A percentile compares a stretch with the other conserved stretches of the same genome.
phyloP scores from a whole-genome alignment of 2,797 vertebrate species.

The Adrianichthys oophorus region DNA sequence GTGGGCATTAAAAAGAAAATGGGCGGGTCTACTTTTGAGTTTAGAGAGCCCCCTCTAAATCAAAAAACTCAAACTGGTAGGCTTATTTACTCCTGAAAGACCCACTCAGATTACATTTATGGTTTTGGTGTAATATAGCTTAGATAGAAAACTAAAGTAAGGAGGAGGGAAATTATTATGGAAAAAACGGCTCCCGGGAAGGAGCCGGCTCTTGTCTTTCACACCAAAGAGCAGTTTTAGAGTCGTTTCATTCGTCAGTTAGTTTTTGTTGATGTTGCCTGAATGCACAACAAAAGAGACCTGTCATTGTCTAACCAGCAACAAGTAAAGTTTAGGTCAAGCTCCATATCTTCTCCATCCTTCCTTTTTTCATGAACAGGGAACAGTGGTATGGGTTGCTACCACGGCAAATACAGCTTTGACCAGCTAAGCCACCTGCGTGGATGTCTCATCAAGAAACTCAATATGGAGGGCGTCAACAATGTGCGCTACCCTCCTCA shows the following conservation, averaged over 20 bases:
- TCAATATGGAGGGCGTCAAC: slow-evolving; percentile 82
- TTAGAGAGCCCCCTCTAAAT: slow-evolving; percentile 1
- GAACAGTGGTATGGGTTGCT: slow-evolving; percentile 90
- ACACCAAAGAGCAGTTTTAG: not conserved
- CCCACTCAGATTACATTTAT: too few relatives aligned
- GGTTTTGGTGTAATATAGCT: too few relatives aligned
- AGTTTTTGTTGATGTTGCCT: too few relatives aligned
- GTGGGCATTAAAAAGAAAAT: too few relatives aligned
- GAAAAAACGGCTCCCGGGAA: too few relatives aligned
- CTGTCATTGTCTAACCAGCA: not conserved
- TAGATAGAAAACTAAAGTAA: too few relatives aligned
- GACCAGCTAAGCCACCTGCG: slow-evolving; percentile 88
- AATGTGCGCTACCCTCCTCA: slow-evolving; percentile 84
- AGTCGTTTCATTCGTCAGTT: too few relatives aligned
- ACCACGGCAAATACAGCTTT: slow-evolving; percentile 86
- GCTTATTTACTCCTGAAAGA: too few relatives aligned
- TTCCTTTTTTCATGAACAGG: slow-evolving; percentile 67
- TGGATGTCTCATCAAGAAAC: slow-evolving; percentile 84
- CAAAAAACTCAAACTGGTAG: not conserved
- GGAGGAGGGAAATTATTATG: too few relatives aligned
- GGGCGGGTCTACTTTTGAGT: not conserved
- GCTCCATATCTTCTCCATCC: not conserved
- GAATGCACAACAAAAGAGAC: too few relatives aligned
- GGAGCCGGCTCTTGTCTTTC: too few relatives aligned
- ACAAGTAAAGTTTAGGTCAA: not conserved